Percentiles rank a stretch among this genome's conserved stretches.
Evolutionary conservation across 2,113 vertebrate genomes (phyloP).

Genomic region (Sterna hirundo): DNA sequence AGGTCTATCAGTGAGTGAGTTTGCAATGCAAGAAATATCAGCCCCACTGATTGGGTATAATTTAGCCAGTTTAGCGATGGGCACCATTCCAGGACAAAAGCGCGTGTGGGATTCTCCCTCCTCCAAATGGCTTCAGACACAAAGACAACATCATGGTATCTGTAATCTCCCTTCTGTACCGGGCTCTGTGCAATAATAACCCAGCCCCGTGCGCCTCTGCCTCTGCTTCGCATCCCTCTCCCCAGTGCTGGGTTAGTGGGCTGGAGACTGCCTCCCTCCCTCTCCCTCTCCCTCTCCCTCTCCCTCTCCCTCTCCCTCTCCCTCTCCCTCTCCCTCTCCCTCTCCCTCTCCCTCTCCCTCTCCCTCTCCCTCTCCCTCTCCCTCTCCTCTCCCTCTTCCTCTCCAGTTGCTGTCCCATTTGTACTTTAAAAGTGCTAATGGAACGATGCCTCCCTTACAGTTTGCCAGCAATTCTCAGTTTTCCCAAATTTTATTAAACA

Average conservation of each 20-base stretch:
- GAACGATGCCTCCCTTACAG: background rate
- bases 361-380: background rate
- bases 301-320: background rate
- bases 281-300: background rate
- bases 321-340: background rate
- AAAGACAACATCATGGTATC: background rate
- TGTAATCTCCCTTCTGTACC: background rate
- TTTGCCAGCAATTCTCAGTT: background rate
- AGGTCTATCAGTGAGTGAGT: background rate
- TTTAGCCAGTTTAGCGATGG: background rate
- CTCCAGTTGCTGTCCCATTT: background rate
- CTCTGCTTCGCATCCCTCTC: background rate
- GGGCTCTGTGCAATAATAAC: background rate
- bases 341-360: background rate
- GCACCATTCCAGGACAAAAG: background rate
- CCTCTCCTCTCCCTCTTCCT: no score
- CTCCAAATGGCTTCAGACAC: background rate
- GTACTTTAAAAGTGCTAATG: background rate
- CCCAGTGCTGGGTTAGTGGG: background rate
- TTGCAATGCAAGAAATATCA: background rate
- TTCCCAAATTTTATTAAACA: background rate
- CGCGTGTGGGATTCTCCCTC: background rate
- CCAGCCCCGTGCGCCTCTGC: background rate
- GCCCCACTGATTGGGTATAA: background rate
- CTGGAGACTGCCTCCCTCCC: background rate